phyloP scores from a whole-genome alignment of 2,888 invertebrate genomes.

The Eurytoma californica region DNA sequence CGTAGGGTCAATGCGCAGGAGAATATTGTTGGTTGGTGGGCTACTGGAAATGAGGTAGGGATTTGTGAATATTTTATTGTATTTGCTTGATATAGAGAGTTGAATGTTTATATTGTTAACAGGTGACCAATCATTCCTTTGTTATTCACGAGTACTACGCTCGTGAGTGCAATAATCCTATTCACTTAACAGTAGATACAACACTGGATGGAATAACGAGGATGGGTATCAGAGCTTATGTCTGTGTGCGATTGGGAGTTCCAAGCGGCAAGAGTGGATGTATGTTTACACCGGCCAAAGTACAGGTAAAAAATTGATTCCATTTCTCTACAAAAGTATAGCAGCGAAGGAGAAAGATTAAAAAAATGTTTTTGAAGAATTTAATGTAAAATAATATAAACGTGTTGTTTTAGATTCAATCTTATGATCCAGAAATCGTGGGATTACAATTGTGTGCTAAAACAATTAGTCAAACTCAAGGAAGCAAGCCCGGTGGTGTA shows the following conservation, averaged over 20 bases:
- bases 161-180: slow-evolving; percentile 93
- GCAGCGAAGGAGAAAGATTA: slow-evolving; percentile 3
- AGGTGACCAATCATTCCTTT: slow-evolving; percentile 95
- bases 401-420: slow-evolving; percentile 77
- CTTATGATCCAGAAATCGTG: slow-evolving; percentile 94
- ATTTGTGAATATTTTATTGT: not conserved
- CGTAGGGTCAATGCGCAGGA: slow-evolving; percentile 94
- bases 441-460: slow-evolving; percentile 89
- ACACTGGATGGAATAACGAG: slow-evolving; percentile 86
- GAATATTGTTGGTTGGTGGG: slow-evolving; percentile 99
- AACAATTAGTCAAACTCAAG: slow-evolving; percentile 77
- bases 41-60: slow-evolving; percentile 90
- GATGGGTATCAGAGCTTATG: slow-evolving; percentile 96
- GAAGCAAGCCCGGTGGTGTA: slow-evolving; percentile 72
- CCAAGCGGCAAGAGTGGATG: slow-evolving; percentile 94
- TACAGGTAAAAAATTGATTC: slow-evolving; percentile 77
- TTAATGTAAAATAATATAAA: not conserved
- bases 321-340: not conserved
- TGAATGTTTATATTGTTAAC: not conserved
- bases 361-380: not conserved
- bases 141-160: slow-evolving; percentile 98
- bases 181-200: slow-evolving; percentile 97
- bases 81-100: not conserved
- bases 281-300: slow-evolving; percentile 97
- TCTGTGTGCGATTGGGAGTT: slow-evolving; percentile 94